phyloP scores from a whole-genome alignment of 2,797 vertebrate genomes.

The Sebastolobus altivelis region DNA sequence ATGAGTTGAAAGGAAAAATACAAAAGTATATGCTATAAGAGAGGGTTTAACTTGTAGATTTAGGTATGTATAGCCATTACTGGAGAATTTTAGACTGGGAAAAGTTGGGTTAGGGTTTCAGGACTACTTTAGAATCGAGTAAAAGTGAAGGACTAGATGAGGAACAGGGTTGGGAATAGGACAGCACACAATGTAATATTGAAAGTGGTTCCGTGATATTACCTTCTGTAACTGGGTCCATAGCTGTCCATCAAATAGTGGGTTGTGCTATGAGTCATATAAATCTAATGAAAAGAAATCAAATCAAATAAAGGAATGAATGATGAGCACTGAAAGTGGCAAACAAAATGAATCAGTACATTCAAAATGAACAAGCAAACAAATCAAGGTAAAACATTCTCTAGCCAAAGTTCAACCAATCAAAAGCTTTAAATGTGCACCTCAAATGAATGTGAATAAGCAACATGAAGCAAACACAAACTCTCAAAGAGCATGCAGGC shows the following conservation, averaged over 20 bases:
- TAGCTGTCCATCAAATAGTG: constrained; percentile 82
- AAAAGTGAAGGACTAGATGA: constrained; percentile 49
- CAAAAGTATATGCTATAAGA: constrained; percentile 20
- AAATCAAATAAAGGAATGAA: constrained; percentile 83
- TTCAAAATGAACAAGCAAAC: constrained; percentile 74
- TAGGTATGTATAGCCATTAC: constrained; percentile 12
- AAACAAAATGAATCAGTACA: constrained; percentile 79
- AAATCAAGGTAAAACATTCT: constrained; percentile 63
- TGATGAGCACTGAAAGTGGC: constrained; percentile 72
- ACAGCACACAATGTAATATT: constrained; percentile 62
- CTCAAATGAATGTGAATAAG: constrained; percentile 61
- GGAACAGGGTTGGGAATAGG: constrained; percentile 64
- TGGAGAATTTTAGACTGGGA: constrained; percentile 20
- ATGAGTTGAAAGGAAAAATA: constrained; percentile 41
- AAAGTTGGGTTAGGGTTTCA: constrained; percentile 50
- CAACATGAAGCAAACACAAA: constrained; percentile 67
- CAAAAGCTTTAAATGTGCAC: constrained; percentile 44
- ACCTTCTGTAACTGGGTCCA: constrained; percentile 81
- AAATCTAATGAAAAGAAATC: constrained; percentile 87
- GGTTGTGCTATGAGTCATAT: constrained; percentile 84
- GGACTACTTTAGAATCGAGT: constrained; percentile 42
- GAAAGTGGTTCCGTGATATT: constrained; percentile 74
- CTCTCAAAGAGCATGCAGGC: constrained; percentile 49
- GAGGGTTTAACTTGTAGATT: neutral
- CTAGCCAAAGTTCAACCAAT: constrained; percentile 32